A percentile compares a stretch with the other conserved stretches of the same genome.
Evolutionary conservation across 2,888 invertebrate species (phyloP).

Genomic region (Catocala fraxini): DNA sequence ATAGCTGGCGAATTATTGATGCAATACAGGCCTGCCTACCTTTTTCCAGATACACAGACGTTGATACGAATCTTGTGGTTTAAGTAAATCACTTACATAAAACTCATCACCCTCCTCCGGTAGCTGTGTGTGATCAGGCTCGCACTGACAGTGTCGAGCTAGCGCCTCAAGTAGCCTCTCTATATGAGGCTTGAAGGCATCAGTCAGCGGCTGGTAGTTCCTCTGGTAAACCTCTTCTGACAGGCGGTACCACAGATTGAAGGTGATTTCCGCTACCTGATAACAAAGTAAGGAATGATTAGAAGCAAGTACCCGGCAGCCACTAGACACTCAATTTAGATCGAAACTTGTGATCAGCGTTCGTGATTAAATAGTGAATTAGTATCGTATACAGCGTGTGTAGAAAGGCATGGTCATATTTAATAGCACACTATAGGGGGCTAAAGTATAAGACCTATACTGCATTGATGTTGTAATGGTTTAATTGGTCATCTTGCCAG

Average conservation of each 20-base stretch:
- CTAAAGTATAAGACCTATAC: too few species aligned
- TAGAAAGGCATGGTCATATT: too few species aligned
- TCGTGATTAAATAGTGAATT: too few species aligned
- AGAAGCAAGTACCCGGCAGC: not conserved
- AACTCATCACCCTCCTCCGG: constrained; percentile 95
- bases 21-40: too few species aligned
- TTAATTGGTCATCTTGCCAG: too few species aligned
- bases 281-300: constrained; percentile 17
- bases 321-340: constrained; percentile 13
- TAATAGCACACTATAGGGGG: too few species aligned
- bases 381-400: too few species aligned
- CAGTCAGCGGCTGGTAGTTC: constrained; percentile 93
- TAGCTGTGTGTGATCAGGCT: constrained; percentile 96
- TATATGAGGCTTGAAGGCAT: constrained; percentile 95
- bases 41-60: too few species aligned
- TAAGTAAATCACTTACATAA: constrained; percentile 69
- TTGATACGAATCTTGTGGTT: not conserved
- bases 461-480: too few species aligned
- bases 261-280: constrained; percentile 94
- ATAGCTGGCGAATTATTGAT: too few species aligned
- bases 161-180: constrained; percentile 96
- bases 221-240: constrained; percentile 97
- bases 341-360: constrained; percentile 12
- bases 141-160: constrained; percentile 98
- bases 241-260: constrained; percentile 98